phyloP scores from a whole-genome alignment of 2,113 vertebrate genomes.

The Etheostoma cragini region DNA sequence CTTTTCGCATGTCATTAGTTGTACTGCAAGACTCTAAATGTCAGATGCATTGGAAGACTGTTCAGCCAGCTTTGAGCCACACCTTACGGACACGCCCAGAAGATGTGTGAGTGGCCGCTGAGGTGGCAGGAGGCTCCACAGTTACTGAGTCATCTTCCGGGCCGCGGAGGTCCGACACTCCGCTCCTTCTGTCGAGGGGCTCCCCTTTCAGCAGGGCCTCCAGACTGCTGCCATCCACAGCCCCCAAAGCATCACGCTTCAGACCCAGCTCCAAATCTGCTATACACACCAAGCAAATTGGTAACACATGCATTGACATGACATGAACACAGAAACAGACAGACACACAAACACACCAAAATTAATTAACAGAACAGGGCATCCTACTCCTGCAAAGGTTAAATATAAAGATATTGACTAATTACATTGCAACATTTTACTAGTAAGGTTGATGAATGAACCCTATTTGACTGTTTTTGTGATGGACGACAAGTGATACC shows the following conservation, averaged over 20 bases:
- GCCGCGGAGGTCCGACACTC: conserved; percentile 83
- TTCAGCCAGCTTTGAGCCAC: not conserved
- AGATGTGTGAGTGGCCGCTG: conserved; percentile 84
- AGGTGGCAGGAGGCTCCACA: conserved; percentile 88
- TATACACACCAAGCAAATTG: conserved; percentile 14
- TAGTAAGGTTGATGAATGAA: not conserved
- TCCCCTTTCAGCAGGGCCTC: conserved; percentile 94
- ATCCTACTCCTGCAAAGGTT: not conserved
- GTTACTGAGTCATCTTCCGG: conserved; percentile 88
- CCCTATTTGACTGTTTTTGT: not conserved
- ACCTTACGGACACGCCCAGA: conserved; percentile 90
- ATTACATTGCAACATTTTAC: not conserved
- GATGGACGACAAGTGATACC: conserved; percentile 75
- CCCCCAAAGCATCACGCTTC: conserved; percentile 91
- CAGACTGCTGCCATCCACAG: conserved; percentile 93
- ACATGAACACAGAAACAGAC: not conserved
- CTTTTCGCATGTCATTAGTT: not conserved
- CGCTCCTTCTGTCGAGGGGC: conserved; percentile 88
- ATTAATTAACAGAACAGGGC: not conserved
- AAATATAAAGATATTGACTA: conserved; percentile 3
- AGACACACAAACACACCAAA: not conserved
- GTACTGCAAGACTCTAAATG: not conserved
- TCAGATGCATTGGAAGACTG: not conserved
- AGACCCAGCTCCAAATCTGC: conserved; percentile 89
- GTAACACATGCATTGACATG: not conserved